These are phyloP conservation scores for Eubucco bourcierii DNA, from an alignment of 2,113 vertebrate genomes.

Conservation along the genomic window DNA sequence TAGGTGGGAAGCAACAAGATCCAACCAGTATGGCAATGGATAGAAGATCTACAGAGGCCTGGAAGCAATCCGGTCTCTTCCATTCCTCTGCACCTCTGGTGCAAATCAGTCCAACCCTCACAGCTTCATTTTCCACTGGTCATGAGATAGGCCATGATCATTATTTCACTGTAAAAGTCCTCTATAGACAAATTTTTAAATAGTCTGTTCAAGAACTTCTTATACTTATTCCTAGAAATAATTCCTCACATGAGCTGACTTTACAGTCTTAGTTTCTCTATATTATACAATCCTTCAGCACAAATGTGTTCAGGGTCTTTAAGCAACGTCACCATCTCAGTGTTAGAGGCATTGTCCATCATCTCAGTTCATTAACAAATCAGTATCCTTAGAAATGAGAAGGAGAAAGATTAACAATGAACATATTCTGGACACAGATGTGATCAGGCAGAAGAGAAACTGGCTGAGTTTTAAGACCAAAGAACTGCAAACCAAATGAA, in stretches of 20 bases:
- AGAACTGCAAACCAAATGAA: slow-evolving; percentile 6
- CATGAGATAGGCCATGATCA: neutral
- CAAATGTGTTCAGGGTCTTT: neutral
- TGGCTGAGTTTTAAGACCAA: neutral
- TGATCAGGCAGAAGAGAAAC: neutral
- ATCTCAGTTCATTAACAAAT: neutral
- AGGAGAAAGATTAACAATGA: neutral
- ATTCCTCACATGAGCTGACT: neutral
- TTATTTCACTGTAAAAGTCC: neutral
- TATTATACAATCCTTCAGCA: neutral
- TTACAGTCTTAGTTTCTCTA: neutral
- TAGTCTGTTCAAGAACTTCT: neutral
- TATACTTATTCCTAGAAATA: neutral
- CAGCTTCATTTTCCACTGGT: neutral
- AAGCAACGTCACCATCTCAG: neutral
- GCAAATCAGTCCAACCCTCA: neutral
- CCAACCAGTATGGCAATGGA: neutral
- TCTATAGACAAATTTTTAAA: neutral
- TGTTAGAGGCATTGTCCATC: neutral
- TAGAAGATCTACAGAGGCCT: neutral
- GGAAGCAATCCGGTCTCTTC: neutral
- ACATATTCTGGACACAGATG: neutral
- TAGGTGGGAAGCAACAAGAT: neutral
- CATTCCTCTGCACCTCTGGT: neutral
- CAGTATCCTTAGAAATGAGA: neutral